Base-by-base conservation (phyloP, 2,797 vertebrate species). In the Ceyx erithaca region DNA sequence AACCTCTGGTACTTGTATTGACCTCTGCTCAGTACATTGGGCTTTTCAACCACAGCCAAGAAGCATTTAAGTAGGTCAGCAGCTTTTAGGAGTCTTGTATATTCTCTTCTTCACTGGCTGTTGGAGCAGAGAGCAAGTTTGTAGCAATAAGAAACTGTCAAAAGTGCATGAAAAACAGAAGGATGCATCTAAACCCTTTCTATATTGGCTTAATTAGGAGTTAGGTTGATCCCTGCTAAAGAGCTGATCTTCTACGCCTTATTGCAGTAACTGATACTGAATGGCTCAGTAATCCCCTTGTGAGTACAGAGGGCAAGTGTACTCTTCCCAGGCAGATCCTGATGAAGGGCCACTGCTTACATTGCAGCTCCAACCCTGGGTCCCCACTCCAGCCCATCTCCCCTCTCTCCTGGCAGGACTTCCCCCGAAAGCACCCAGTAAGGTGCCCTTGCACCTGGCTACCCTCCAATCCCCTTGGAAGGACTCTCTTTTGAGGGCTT, bases 401-500 rank as follows among this genome's bases (percentile, higher is more conserved):
- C 23, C 55, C 21, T 69, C 40, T 22, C 6, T 6, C 14, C 55
- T 28, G 30, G 37, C 62, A 52, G 46, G 48, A 22, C 12, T 35
- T 43, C 58, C 31, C 22, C 49, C 25, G 15, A 25, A 31, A 58
- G 45, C 51, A 57, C 61, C 33, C 79, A 68, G 31, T 31, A 80
- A 20, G 13, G 18, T 3, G 0, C 15, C 7, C 15, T 23, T 26
- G 45, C 6, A 9, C 28, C 33, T 11, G 7, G 7, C 37, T 63
- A 55, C 25, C 43, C 35, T 66, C 33, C 10, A 3, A 30, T 75
- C 37, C 43, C 33, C 33, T 80, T 59, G 33, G 45, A 77, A 77
- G 25, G 31, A 45, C n/a, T 78, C 41, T 18, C 21, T 58, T 68
- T 54, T 12, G 7, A 77, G 21, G 17, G 15, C 15, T 55, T 61